Evolutionary conservation across 1,140 invertebrate genomes (phyloP), one percentile per base, ranked within the genome.

Genomic region (Diachasmimorpha longicaudata): DNA sequence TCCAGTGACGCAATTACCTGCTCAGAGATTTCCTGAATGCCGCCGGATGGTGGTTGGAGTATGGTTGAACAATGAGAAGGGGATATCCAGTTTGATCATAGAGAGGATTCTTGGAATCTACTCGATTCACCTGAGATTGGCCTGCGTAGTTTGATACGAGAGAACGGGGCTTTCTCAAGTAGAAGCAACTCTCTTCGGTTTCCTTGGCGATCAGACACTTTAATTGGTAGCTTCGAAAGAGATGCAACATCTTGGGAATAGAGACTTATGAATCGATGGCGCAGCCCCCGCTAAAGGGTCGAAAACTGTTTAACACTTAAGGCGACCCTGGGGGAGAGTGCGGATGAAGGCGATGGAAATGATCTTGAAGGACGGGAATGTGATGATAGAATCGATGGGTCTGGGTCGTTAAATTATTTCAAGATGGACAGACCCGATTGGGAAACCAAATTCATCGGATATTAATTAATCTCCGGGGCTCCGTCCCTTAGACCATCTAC

Each of bases 81-180:
- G 42, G 68, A 70, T 70, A 70, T 70, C 21, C 58, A 8, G 48
- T 63, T 63, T 63, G 58, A 63, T 25, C 58, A 25, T 9, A 25
- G 68, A 44, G 23, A 23, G 39, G 39, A 44, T 44, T 70, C 68
- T 70, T 44, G 37, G 21, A 42, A 70, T 23, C 68, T 70, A 70
- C 37, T 70, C 21, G 68, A 70, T 44, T 70, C 39, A 70, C 68
- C 68, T 70, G 68, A 46, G 68, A 44, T 19, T 13, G 48, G 16
- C 37, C n/a, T 69, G 31, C 31, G 4, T 46, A n/a, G 10, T 4
- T 44, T 68, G 31, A 55, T 55, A 37, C 2, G 66, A 25, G 63
- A 25, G 63, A n/a, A n/a, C 4, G 55, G 13, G 19, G 21, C 21
- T 63, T 63, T 19, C 19, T 63, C 19, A 13, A 63, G 58, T 25